phyloP scores from a whole-genome alignment of 2,888 invertebrate species.

The Orthosia cruda region DNA sequence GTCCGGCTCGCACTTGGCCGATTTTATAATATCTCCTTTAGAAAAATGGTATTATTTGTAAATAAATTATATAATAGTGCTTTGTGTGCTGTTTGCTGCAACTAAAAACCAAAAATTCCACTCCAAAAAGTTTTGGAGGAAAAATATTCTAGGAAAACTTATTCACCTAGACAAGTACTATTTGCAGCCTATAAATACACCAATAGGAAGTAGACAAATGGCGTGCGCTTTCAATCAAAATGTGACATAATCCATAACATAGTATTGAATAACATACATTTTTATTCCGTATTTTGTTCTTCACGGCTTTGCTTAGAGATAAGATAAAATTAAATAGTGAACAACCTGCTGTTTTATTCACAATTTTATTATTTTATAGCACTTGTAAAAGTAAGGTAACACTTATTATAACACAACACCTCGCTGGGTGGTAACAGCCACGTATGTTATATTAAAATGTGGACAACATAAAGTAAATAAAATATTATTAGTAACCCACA shows the following conservation, averaged over 20 bases:
- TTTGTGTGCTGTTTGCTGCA: background rate
- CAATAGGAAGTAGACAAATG: background rate
- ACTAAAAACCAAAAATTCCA: background rate
- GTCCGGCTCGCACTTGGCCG: too few species aligned
- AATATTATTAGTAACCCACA: background rate
- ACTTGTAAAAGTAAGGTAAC: background rate
- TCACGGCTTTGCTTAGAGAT: slow-evolving; percentile 41
- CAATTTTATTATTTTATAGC: slow-evolving; percentile 6
- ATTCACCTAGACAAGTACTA: background rate
- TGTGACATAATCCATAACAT: slow-evolving; percentile 43
- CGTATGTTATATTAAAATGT: background rate
- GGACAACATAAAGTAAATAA: background rate
- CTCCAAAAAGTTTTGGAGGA: too few species aligned
- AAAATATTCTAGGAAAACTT: too few species aligned
- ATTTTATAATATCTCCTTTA: too few species aligned
- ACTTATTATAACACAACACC: slow-evolving; percentile 11
- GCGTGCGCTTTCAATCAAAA: slow-evolving; percentile 19
- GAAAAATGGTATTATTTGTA: background rate
- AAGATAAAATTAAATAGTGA: slow-evolving; percentile 33
- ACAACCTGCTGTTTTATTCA: slow-evolving; percentile 2
- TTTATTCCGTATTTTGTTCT: slow-evolving; percentile 22
- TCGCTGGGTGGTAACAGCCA: background rate
- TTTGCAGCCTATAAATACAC: background rate
- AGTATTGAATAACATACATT: slow-evolving; percentile 24
- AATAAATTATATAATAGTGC: too few species aligned